A percentile compares a stretch with the other conserved stretches of the same genome.
phyloP scores from a whole-genome alignment of 2,113 vertebrate species.

The Uria lomvia region DNA sequence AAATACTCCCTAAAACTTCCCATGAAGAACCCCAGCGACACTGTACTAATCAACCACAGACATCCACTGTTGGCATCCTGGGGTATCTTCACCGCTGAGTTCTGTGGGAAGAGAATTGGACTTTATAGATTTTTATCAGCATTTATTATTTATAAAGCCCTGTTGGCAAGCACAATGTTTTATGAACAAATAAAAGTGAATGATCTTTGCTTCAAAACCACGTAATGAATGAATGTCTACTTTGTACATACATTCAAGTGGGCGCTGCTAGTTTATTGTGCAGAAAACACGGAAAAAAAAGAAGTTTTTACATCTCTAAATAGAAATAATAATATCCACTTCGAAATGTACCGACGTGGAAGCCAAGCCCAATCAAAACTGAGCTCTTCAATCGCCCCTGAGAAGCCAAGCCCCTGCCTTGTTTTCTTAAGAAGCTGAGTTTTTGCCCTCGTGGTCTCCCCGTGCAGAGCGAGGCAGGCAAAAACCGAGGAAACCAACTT shows the following conservation, averaged over 20 bases:
- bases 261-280: background rate
- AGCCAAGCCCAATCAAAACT: background rate
- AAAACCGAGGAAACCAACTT: slow-evolving; percentile 12
- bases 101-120: slow-evolving; percentile 31
- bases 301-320: background rate
- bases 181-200: slow-evolving; percentile 47
- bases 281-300: background rate
- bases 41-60: background rate
- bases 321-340: background rate
- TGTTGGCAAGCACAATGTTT: slow-evolving; percentile 35
- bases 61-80: background rate
- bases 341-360: background rate
- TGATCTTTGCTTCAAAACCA: slow-evolving; percentile 20
- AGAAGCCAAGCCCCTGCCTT: background rate
- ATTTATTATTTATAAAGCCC: slow-evolving; percentile 56
- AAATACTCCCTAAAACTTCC: slow-evolving; percentile 2
- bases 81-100: background rate
- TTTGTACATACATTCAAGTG: background rate
- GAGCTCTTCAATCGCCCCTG: background rate
- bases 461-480: background rate
- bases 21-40: background rate
- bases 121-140: slow-evolving; percentile 57
- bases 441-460: background rate
- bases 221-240: slow-evolving; percentile 27
- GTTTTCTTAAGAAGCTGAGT: background rate